These are phyloP conservation scores for Hippocampus guttulatus DNA, from an alignment of 2,113 vertebrate species.

Conservation along the genomic window DNA sequence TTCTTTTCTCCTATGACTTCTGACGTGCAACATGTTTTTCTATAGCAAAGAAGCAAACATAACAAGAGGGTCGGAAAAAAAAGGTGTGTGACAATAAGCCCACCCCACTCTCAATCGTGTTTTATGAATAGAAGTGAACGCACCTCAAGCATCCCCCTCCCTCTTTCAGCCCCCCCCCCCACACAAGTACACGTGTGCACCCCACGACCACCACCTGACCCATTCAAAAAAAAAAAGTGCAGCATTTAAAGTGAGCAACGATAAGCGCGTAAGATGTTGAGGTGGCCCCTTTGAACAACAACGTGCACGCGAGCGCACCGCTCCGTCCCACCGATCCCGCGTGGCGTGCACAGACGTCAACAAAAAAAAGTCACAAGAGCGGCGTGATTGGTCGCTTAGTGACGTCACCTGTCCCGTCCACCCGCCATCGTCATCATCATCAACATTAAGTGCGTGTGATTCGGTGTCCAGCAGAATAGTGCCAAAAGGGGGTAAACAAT, in stretches of 20 bases:
- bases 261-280: neutral
- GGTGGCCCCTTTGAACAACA: neutral
- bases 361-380: neutral
- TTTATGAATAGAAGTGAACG: slow-evolving; percentile 48
- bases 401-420: slow-evolving; percentile 3
- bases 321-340: neutral
- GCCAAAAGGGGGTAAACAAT: neutral
- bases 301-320: neutral
- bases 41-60: neutral
- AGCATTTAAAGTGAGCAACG: neutral
- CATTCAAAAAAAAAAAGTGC: neutral
- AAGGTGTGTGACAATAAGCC: neutral
- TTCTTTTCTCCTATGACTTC: neutral
- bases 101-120: neutral
- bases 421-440: neutral
- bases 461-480: neutral
- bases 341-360: neutral
- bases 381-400: neutral
- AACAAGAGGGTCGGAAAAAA: neutral
- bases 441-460: neutral
- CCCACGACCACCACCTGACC: slow-evolving; percentile 16
- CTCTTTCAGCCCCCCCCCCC: slow-evolving; percentile 9
- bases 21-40: neutral
- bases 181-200: slow-evolving; percentile 16
- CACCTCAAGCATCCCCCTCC: slow-evolving; percentile 37